These are phyloP conservation scores for Abrostola triplasia DNA, from an alignment of 2,888 invertebrate genomes.

Conservation along the genomic window DNA sequence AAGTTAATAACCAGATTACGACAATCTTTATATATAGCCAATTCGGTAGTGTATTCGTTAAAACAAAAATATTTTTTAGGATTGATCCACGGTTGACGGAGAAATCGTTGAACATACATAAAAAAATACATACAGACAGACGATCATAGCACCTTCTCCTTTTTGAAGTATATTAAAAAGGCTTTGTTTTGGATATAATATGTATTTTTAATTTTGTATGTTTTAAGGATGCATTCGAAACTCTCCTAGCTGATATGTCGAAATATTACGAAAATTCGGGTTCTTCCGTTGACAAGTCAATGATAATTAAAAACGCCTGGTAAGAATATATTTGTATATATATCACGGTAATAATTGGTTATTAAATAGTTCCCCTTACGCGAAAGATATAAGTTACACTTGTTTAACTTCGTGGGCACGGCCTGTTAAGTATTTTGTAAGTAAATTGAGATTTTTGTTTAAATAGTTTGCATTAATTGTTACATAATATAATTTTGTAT, in stretches of 20 bases:
- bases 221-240: conserved; percentile 82
- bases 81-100: too few relatives aligned
- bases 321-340: conserved; percentile 57
- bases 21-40: too few relatives aligned
- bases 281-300: conserved; percentile 79
- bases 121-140: too few relatives aligned
- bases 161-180: too few relatives aligned
- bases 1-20: too few relatives aligned
- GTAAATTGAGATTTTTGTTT: background rate
- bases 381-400: too few relatives aligned
- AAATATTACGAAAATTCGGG: conserved; percentile 78
- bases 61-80: too few relatives aligned
- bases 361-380: background rate
- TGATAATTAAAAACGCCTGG: conserved; percentile 83
- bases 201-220: background rate
- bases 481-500: too few relatives aligned
- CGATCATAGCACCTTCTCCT: too few relatives aligned
- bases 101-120: too few relatives aligned
- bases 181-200: background rate
- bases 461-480: background rate
- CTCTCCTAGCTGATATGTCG: conserved; percentile 85
- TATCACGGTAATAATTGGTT: background rate
- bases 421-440: background rate
- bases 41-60: too few relatives aligned
- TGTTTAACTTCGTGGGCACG: too few relatives aligned